phyloP scores from a whole-genome alignment of 1,140 invertebrate species.

The Hypothenemus hampei region DNA sequence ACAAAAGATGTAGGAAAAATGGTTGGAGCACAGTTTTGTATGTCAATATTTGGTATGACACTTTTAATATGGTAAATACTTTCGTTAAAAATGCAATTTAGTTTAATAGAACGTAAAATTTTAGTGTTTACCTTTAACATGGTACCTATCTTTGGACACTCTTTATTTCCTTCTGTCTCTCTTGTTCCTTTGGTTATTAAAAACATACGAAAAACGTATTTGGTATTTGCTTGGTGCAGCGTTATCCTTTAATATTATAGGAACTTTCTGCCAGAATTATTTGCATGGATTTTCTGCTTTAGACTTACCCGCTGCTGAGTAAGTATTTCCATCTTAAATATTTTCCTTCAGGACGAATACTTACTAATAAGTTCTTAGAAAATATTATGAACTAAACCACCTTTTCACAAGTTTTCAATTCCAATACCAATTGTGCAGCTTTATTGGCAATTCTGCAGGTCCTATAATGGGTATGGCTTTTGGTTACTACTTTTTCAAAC shows the following conservation, averaged over 20 bases:
- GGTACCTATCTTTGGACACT: conserved; percentile 47
- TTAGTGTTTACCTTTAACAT: conserved; percentile 43
- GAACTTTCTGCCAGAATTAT: conserved; percentile 22
- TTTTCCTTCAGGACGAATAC: neutral
- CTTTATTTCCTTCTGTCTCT: conserved; percentile 43
- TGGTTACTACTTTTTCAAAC: conserved; percentile 29
- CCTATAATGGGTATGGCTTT: conserved; percentile 28
- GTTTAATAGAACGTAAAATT: conserved; percentile 8
- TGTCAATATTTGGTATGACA: conserved; percentile 53
- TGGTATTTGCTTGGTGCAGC: conserved; percentile 19
- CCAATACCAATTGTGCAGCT: conserved; percentile 17
- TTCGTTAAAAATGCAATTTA: neutral
- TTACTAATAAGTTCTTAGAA: conserved; percentile 1
- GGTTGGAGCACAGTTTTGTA: conserved; percentile 53
- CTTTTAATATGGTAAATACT: conserved; percentile 39
- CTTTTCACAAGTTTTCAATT: conserved; percentile 18
- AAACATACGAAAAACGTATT: conserved; percentile 22
- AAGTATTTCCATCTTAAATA: conserved; percentile 8
- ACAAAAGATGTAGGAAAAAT: conserved; percentile 36
- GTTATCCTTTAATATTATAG: conserved; percentile 17
- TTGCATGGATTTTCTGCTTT: conserved; percentile 26
- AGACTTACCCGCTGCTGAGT: conserved; percentile 28
- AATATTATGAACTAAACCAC: conserved; percentile 11
- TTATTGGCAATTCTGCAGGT: conserved; percentile 23
- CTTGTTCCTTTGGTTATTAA: conserved; percentile 33